Conservation (phyloP, 1,140 invertebrate species). For the Aplysia californica region DNA sequence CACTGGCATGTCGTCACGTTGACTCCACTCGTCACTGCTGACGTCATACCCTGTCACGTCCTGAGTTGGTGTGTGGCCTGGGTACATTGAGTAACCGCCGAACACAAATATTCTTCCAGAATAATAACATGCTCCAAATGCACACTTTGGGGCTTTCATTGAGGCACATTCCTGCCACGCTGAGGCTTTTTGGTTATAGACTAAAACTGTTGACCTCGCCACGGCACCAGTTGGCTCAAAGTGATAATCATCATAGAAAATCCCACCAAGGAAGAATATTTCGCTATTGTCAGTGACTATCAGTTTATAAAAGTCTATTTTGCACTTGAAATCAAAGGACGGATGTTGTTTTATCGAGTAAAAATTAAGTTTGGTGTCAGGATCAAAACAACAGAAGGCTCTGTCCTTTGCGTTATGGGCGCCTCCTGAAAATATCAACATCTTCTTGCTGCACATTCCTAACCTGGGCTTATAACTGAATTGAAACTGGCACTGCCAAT, state of each 20-base stretch:
- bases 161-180: constrained; percentile 35
- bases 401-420: constrained; percentile 30
- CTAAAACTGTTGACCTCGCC: constrained; percentile 42
- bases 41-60: constrained; percentile 45
- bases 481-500: constrained; percentile 13
- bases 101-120: constrained; percentile 45
- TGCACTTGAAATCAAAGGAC: constrained; percentile 57
- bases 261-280: constrained; percentile 55
- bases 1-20: constrained; percentile 45
- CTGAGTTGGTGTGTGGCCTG: constrained; percentile 37
- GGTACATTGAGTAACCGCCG: constrained; percentile 50
- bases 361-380: constrained; percentile 48
- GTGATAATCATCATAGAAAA: constrained; percentile 56
- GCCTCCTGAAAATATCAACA: constrained; percentile 58
- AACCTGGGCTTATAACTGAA: constrained; percentile 34
- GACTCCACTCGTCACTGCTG: constrained; percentile 43
- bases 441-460: constrained; percentile 53
- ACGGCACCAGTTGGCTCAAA: constrained; percentile 37
- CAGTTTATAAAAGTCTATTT: constrained; percentile 49
- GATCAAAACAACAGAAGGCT: constrained; percentile 55
- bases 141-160: constrained; percentile 46
- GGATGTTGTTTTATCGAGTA: constrained; percentile 48
- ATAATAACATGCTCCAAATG: constrained; percentile 37
- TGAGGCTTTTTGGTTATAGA: constrained; percentile 41
- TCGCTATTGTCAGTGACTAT: constrained; percentile 38